A percentile compares a stretch with the other conserved stretches of the same genome.
Conservation (phyloP, 2,113 vertebrate species). For the Laticauda laticaudata region DNA sequence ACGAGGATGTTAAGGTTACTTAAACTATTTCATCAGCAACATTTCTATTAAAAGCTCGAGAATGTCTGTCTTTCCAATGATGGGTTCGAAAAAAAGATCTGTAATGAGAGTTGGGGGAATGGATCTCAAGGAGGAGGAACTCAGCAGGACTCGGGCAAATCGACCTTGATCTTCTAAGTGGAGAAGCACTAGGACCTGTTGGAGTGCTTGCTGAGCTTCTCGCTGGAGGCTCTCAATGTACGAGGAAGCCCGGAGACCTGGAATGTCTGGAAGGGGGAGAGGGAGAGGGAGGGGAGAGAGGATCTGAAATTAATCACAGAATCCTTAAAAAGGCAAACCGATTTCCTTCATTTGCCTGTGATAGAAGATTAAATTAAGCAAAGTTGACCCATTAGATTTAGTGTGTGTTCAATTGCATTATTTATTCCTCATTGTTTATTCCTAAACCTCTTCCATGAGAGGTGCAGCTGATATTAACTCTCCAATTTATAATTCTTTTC, state of each 20-base stretch:
- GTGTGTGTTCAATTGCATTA: not conserved
- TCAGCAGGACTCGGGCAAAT: constrained; percentile 78
- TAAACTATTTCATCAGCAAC: constrained; percentile 71
- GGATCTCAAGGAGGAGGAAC: constrained; percentile 75
- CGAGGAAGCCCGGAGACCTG: constrained; percentile 73
- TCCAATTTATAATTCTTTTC: not conserved
- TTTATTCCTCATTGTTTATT: not conserved
- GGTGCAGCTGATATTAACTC: not conserved
- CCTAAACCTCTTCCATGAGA: not conserved
- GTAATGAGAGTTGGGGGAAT: constrained; percentile 79
- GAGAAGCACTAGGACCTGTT: constrained; percentile 78
- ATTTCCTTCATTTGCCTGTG: not conserved
- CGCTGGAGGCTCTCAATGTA: constrained; percentile 81
- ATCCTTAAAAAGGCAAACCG: not conserved
- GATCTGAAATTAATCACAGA: not conserved
- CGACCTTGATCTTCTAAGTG: constrained; percentile 72
- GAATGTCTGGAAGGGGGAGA: constrained; percentile 71
- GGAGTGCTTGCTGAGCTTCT: constrained; percentile 84
- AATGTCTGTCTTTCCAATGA: constrained; percentile 83
- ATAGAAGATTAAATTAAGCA: not conserved
- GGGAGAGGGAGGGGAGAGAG: not conserved
- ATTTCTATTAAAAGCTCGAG: constrained; percentile 80
- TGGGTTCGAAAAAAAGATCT: constrained; percentile 86
- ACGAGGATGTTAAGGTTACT: fast-evolving
- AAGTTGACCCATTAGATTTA: not conserved